Evolutionary conservation across 2,797 vertebrate species (phyloP).

Genomic region (Toxotes lorentzi): DNA sequence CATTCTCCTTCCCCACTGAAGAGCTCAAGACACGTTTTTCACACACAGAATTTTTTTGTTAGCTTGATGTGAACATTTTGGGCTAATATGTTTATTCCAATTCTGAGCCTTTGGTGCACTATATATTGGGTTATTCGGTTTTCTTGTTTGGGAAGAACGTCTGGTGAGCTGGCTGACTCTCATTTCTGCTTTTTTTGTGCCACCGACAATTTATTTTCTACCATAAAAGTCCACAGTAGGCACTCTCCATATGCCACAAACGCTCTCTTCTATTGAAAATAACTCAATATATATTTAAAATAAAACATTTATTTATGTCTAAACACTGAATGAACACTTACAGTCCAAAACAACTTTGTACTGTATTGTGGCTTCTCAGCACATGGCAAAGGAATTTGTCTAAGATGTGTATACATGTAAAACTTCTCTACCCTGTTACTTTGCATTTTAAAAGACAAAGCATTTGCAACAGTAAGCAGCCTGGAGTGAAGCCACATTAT

Average conservation of each 20-base stretch:
- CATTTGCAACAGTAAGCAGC: constrained; percentile 16
- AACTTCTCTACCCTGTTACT: constrained; percentile 28
- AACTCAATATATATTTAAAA: neutral
- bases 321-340: neutral
- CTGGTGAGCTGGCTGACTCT: neutral
- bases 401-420: neutral
- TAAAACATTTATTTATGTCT: constrained; percentile 4
- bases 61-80: constrained; percentile 1
- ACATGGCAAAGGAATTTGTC: constrained; percentile 5
- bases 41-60: neutral
- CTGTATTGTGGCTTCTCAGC: neutral
- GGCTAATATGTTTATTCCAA: neutral
- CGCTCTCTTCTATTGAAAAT: neutral
- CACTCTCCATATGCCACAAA: neutral
- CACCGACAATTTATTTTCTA: neutral
- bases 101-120: neutral
- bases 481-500: constrained; percentile 9
- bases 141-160: neutral
- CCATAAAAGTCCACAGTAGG: neutral
- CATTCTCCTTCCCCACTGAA: neutral
- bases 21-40: constrained; percentile 8
- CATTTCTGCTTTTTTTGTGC: constrained; percentile 46
- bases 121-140: neutral
- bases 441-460: constrained; percentile 42
- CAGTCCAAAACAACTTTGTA: neutral